Percentiles rank a stretch among this genome's conserved stretches.
Conservation (phyloP, 2,888 invertebrate genomes). For the Drosophila mayaguana region DNA sequence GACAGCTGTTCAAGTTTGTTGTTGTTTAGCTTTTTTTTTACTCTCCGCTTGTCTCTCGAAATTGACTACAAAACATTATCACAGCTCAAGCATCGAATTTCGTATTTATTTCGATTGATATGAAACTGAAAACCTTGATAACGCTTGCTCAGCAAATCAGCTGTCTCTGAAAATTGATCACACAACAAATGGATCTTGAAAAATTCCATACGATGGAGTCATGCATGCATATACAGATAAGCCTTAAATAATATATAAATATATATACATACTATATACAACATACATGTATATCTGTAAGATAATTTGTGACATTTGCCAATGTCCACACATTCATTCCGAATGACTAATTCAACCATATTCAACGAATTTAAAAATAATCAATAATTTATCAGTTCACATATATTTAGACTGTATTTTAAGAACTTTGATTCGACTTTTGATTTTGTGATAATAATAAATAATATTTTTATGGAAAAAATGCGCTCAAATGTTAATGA, state of each 20-base stretch:
- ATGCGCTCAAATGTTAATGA: not conserved
- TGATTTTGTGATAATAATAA: not conserved
- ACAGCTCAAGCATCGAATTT: constrained; percentile 67
- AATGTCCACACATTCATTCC: not conserved
- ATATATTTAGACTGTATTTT: not conserved
- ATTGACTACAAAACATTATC: constrained; percentile 75
- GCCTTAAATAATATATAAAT: not conserved
- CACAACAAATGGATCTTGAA: constrained; percentile 6
- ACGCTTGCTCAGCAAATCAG: constrained; percentile 42
- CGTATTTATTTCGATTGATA: constrained; percentile 65
- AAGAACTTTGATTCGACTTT: not conserved
- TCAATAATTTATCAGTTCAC: constrained; percentile 1
- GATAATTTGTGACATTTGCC: not conserved
- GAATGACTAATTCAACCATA: constrained; percentile 1
- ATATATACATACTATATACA: not conserved
- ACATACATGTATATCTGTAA: not conserved
- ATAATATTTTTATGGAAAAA: not conserved
- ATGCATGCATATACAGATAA: constrained; percentile 8
- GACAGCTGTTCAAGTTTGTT: constrained; percentile 65
- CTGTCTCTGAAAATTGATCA: constrained; percentile 25
- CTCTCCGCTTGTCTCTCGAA: constrained; percentile 53
- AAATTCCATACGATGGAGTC: constrained; percentile 44
- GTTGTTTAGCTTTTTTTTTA: constrained; percentile 40
- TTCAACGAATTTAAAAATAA: constrained; percentile 1
- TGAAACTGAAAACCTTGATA: constrained; percentile 30